A percentile compares a stretch with the other conserved stretches of the same genome.
phyloP scores from a whole-genome alignment of 2,888 invertebrate species.

The Brachyptera putata region DNA sequence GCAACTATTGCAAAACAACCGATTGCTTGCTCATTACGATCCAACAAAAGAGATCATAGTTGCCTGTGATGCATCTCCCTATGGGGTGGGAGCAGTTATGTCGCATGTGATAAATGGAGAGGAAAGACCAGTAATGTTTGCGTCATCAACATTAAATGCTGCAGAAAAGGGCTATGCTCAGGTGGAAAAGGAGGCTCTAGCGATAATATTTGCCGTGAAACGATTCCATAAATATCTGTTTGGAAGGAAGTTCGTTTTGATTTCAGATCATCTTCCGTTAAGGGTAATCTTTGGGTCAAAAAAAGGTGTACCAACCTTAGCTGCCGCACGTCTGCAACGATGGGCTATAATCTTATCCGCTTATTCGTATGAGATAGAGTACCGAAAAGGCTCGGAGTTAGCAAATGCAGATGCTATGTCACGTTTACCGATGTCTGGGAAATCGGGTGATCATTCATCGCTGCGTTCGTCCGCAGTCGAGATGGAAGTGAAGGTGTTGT shows the following conservation, averaged over 20 bases:
- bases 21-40: slow-evolving; percentile 27
- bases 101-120: slow-evolving; percentile 13
- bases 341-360: slow-evolving; percentile 34
- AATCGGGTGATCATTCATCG: neutral
- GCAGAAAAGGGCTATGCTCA: slow-evolving; percentile 23
- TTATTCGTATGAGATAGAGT: slow-evolving; percentile 33
- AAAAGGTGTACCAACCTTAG: slow-evolving; percentile 33
- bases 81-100: slow-evolving; percentile 31
- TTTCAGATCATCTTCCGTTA: slow-evolving; percentile 34
- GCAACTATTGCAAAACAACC: neutral
- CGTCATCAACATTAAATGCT: slow-evolving; percentile 12
- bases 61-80: slow-evolving; percentile 28
- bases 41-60: slow-evolving; percentile 23
- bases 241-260: slow-evolving; percentile 32
- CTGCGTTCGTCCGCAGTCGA: neutral
- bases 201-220: slow-evolving; percentile 22
- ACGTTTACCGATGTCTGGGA: neutral
- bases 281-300: slow-evolving; percentile 34
- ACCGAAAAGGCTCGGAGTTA: neutral
- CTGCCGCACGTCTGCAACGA: slow-evolving; percentile 33
- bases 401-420: slow-evolving; percentile 18
- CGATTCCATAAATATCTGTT: slow-evolving; percentile 36
- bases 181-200: slow-evolving; percentile 19
- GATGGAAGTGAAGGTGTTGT: neutral
- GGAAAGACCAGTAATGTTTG: slow-evolving; percentile 20